Base-by-base conservation (phyloP, 1,140 invertebrate genomes). In the Antheraea mylitta region DNA sequence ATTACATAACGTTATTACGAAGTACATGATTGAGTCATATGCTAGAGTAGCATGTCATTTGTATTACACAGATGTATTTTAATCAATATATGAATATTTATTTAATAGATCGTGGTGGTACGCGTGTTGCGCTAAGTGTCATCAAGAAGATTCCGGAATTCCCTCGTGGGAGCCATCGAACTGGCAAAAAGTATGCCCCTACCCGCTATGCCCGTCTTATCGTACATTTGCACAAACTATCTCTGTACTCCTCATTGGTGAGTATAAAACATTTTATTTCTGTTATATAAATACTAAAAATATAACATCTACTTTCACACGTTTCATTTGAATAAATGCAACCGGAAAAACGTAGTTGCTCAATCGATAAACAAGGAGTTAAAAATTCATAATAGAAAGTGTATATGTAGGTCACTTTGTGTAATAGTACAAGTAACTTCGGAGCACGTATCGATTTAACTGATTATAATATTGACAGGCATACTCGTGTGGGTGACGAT, bases 181-280 rank as follows among this genome's bases (percentile, higher is more conserved):
- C 66, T 97, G 96, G 96, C 94, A 94, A 72, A 94, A 94, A 85
- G 89, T 96, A 69, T 97, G 96, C 80, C 96, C 96, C 0, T 96
- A 96, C 78, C 96, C 96, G 18, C 94, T 97, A 80, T 97, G 96
- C 80, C 96, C 96, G 7, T 95, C 95, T 3, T 97, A 96, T 84
- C 93, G 96, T 65, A 96, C 96, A 81, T 95, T 97, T 79, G 95
- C 96, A 5, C 93, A 96, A 64, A 91, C 96, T 2, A 58, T 96
- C 30, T 94, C 95, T 58, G 89, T 96, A 10, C 90, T 95, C 69
- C 79, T 96, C 37, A 94, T 96, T 75, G 94, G 93, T 94, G 80
- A 92, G 85, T 81, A 7, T 60, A 18, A 59, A 10, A 18, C 69
- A 30, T 30, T 30, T 59, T 42, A 48, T 22, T 30, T 59, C 22